Conservation (phyloP, 2,113 vertebrate genomes). For the Podarcis muralis region DNA sequence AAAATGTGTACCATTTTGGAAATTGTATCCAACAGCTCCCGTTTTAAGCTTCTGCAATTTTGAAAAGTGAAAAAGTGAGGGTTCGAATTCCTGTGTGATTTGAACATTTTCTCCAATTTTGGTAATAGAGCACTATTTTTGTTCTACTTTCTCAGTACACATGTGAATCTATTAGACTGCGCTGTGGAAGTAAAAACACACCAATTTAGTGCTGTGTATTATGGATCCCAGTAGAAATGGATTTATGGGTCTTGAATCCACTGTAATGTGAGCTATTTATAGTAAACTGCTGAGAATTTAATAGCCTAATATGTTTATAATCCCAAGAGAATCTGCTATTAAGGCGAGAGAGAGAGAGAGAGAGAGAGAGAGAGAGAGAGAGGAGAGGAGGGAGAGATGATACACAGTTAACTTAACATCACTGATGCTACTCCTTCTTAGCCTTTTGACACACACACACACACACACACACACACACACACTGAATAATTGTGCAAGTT, state of each 20-base stretch:
- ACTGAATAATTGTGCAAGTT: constrained; percentile 34
- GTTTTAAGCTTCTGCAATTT: constrained; percentile 7
- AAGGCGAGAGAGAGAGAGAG: constrained; percentile 32
- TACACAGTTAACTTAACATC: constrained; percentile 37
- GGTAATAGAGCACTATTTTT: constrained; percentile 3
- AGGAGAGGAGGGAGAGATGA: constrained; percentile 45
- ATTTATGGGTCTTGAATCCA: constrained; percentile 40
- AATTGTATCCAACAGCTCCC: background rate
- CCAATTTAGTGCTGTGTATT: constrained; percentile 20
- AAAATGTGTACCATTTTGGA: background rate
- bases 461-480: background rate
- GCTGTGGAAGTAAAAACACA: constrained; percentile 1
- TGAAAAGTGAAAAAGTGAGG: background rate
- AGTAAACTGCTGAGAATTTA: constrained; percentile 51
- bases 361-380: constrained; percentile 27
- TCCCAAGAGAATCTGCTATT: constrained; percentile 43
- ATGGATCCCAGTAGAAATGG: constrained; percentile 19
- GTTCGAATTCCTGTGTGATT: background rate
- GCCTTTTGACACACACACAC: constrained; percentile 43
- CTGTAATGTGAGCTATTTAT: constrained; percentile 51
- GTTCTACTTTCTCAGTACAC: background rate
- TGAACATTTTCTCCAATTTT: constrained; percentile 34
- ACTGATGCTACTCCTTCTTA: constrained; percentile 44
- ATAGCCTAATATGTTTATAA: constrained; percentile 52
- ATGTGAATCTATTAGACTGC: background rate